A percentile compares a stretch with the other conserved stretches of the same genome.
Conservation (phyloP, 35 echinoderm and acorn worm species). For the Acanthaster planci region DNA sequence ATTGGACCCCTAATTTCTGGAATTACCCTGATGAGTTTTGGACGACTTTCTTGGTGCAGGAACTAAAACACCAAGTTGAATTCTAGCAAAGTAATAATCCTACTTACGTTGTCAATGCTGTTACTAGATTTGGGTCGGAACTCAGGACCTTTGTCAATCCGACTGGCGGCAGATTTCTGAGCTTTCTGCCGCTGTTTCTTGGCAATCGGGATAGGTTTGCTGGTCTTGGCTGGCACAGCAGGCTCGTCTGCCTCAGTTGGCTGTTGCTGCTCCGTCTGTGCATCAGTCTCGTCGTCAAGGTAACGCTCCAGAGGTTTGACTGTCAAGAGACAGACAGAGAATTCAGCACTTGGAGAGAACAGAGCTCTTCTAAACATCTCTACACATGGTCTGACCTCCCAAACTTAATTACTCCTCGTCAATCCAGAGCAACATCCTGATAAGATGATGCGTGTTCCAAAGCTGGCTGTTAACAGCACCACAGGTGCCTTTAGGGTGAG, state of each 20-base stretch:
- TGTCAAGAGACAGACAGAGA: conserved; percentile 2
- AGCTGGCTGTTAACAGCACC: too few relatives aligned
- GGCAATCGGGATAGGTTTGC: conserved; percentile 38
- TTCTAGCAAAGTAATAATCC: conserved; percentile 1
- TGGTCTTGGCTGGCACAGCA: background rate
- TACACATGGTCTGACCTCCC: too few relatives aligned
- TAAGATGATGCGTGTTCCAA: too few relatives aligned
- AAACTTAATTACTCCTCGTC: too few relatives aligned
- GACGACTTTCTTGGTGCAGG: too few relatives aligned
- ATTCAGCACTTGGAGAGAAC: too few relatives aligned
- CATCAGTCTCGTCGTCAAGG: conserved; percentile 41
- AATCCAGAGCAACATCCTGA: too few relatives aligned
- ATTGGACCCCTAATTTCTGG: too few relatives aligned
- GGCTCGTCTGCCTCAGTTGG: background rate
- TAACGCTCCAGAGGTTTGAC: conserved; percentile 85
- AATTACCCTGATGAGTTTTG: too few relatives aligned
- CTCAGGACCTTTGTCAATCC: conserved; percentile 25
- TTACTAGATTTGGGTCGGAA: conserved; percentile 11
- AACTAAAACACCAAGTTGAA: too few relatives aligned
- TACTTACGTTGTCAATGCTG: conserved; percentile 29
- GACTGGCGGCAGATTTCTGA: conserved; percentile 43
- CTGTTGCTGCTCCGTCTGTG: background rate
- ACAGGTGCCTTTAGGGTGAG: background rate
- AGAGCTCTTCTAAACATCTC: too few relatives aligned
- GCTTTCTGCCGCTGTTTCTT: conserved; percentile 50